A percentile compares a stretch with the other conserved stretches of the same genome.
These are phyloP conservation scores for Pygoscelis adeliae DNA, from an alignment of 2,113 vertebrate species.

Conservation along the genomic window DNA sequence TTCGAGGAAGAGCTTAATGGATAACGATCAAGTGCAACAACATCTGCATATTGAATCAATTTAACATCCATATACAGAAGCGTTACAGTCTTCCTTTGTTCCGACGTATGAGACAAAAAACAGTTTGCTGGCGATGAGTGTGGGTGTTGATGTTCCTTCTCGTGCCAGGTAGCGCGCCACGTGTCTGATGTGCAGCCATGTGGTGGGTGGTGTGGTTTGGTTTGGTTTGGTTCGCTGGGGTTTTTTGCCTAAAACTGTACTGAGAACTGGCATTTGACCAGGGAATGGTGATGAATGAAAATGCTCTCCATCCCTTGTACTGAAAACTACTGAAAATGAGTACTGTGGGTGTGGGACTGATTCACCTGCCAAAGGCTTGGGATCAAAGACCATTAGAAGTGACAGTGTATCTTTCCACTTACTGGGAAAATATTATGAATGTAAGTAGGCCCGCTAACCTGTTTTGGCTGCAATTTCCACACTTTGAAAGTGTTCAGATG, in stretches of 20 bases:
- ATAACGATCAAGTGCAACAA: background rate
- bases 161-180: rapidly evolving
- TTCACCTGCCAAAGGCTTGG: background rate
- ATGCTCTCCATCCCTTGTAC: background rate
- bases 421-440: background rate
- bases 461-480: background rate
- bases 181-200: background rate
- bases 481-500: background rate
- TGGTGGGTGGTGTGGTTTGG: background rate
- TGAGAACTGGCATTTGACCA: background rate
- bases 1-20: background rate
- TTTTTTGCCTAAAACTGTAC: background rate
- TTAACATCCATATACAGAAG: background rate
- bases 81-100: background rate
- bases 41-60: background rate
- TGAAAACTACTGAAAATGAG: background rate
- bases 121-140: background rate
- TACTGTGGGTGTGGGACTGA: background rate
- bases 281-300: background rate
- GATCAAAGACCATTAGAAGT: background rate
- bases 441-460: background rate
- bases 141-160: background rate
- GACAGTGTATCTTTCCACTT: background rate
- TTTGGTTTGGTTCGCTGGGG: too few species aligned
- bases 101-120: background rate